Base-by-base conservation (phyloP, 2,797 vertebrate species). In the Anas bahamensis region DNA sequence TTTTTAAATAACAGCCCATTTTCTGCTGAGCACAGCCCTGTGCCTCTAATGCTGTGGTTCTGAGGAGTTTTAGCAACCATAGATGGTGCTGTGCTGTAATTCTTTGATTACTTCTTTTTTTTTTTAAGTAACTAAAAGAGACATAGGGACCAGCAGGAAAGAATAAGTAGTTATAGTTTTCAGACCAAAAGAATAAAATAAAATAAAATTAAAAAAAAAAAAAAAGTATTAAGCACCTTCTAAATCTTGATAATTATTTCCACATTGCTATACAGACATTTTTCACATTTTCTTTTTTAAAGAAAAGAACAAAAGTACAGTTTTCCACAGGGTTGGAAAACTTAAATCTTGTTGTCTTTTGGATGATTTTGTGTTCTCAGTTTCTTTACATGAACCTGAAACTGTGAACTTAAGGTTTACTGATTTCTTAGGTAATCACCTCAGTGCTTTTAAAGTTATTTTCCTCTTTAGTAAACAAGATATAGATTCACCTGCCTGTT, bases 21-120 rank as follows among this genome's bases (percentile, higher is more conserved):
- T 91, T 89, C 55, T 75, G 35, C 52, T 72, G 39, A 93, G 31
- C 24, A 31, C 16, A 84, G 17, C 8, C 23, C 6, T 2, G 13
- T 61, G 15, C 13, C 61, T 89, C 41, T 69, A 69, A 13, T 61
- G 35, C 10, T 72, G 28, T 60, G 22, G 16, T 60, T 90, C 73
- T 60, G 21, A 83, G 55, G 28, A 90, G 16, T 78, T 81, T 75
- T 90, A 89, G 35, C 52, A 93, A 83, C 88, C 66, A 60, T 90
- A 94, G 88, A 77, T 90, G 91, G 90, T 93, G 81, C 90, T 96
- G 50, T 87, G 78, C 72, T 0, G 11, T 95, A 92, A 93, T 93
- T 90, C 72, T 96, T 92, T 81, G 82, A 89, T 85, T 82, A 4
- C 59, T 41, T 48, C 33, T 70, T 12, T 57, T 55, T 55, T 46